Base-by-base conservation (phyloP, 2,797 vertebrate species). In the Phalanger gymnotis region DNA sequence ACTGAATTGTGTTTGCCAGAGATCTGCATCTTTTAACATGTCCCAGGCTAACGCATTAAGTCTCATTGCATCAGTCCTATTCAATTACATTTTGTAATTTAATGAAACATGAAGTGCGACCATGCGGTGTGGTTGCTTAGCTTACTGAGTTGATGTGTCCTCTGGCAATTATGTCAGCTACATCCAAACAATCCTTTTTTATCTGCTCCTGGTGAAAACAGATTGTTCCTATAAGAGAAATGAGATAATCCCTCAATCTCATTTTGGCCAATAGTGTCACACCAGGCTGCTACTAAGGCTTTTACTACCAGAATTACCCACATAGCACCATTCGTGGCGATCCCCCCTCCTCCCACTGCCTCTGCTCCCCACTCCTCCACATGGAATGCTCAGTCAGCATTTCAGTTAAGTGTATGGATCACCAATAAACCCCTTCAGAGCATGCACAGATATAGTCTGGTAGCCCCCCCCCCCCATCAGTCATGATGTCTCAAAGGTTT, bases 61-160 rank as follows among this genome's bases (percentile, higher is more conserved):
- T 58, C 93, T 97, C 93, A 95, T 97, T 96, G 92, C 91, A 92
- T 94, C 93, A 95, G 97, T 95, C 90, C 81, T 94, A 96, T 95
- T 96, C 54, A 96, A 95, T 96, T 94, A 96, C 93, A 53, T 92
- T 96, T 97, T 58, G 81, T 91, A 96, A 95, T 94, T 96, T 95
- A 97, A 95, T 96, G 93, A 95, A 94, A 95, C 34, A 52, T 81
- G 90, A 94, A 93, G 93, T 95, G 94, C 93, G 53, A 96, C 52
- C 7, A 1, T 28, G 61, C 81, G 10, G 40, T 58, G 28, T 30
- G 92, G 81, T 91, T 92, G 92, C 53, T 93, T 55, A 94, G 81
- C 30, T 93, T 91, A 93, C 95, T 61, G 5, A n/a, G 91, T 90
- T 95, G 94, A 92, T 57, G 53, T 94, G 53, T 90, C 93, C 61